phyloP scores from a whole-genome alignment of 2,113 vertebrate genomes.

The Pycnonotus jocosus region DNA sequence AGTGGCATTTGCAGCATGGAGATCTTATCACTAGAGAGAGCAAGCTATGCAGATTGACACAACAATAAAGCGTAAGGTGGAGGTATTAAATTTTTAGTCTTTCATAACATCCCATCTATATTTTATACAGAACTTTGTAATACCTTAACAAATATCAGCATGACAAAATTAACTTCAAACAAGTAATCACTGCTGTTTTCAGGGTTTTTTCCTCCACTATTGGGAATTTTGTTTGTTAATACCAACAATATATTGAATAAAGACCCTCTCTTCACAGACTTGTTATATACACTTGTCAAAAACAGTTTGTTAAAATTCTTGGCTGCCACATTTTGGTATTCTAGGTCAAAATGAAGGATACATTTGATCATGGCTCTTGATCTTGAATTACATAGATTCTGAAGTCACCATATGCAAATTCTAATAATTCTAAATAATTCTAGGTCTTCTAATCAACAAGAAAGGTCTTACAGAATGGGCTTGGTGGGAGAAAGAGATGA shows the following conservation, averaged over 20 bases:
- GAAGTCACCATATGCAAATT: not conserved
- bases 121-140: not conserved
- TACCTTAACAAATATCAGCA: not conserved
- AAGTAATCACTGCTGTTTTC: not conserved
- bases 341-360: not conserved
- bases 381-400: not conserved
- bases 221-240: not conserved
- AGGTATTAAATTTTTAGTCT: not conserved
- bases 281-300: not conserved
- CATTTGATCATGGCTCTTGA: not conserved
- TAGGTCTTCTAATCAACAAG: not conserved
- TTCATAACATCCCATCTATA: not conserved
- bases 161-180: not conserved
- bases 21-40: constrained; percentile 94
- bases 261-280: not conserved
- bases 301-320: not conserved
- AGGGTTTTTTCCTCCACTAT: fast-evolving
- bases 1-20: constrained; percentile 89
- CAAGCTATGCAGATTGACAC: constrained; percentile 73
- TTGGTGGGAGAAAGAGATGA: not conserved
- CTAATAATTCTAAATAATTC: no score
- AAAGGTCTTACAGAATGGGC: not conserved
- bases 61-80: not conserved
- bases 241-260: not conserved
- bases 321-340: not conserved